Conservation (phyloP, 2,888 invertebrate species). For the Zaprionus bogoriensis region DNA sequence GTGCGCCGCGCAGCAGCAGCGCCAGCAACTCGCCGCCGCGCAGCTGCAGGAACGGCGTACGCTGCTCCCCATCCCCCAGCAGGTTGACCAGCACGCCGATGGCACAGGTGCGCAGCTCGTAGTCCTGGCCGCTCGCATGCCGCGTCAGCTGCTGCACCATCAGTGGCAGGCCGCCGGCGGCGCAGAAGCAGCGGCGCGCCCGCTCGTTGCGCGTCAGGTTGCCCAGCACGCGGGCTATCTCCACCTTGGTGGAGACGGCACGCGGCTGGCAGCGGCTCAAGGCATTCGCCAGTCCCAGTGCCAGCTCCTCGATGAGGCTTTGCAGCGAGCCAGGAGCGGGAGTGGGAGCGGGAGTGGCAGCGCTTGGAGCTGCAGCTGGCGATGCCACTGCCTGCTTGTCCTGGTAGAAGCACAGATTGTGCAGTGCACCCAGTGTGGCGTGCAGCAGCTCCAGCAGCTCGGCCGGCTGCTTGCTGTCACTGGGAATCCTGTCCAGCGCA, state of each 20-base stretch:
- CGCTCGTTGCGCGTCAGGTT: slow-evolving; percentile 89
- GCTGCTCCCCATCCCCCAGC: slow-evolving; percentile 85
- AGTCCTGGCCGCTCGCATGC: slow-evolving; percentile 83
- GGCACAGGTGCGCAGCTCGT: slow-evolving; percentile 89
- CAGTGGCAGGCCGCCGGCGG: slow-evolving; percentile 86
- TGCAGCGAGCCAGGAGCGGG: slow-evolving; percentile 76
- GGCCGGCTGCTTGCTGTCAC: slow-evolving; percentile 64
- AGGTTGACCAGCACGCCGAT: slow-evolving; percentile 93
- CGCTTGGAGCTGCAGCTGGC: slow-evolving; percentile 62
- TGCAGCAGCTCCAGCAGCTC: slow-evolving; percentile 89
- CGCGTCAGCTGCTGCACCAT: slow-evolving; percentile 82
- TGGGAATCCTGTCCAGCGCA: slow-evolving; percentile 22
- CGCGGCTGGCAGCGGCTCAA: slow-evolving; percentile 72
- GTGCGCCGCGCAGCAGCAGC: slow-evolving; percentile 85
- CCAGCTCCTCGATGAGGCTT: slow-evolving; percentile 74
- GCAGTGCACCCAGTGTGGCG: slow-evolving; percentile 91
- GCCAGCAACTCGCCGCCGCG: slow-evolving; percentile 84
- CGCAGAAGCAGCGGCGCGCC: slow-evolving; percentile 87
- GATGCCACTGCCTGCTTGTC: slow-evolving; percentile 81
- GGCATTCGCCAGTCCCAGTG: slow-evolving; percentile 70
- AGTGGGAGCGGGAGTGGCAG: neutral
- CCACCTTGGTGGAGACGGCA: slow-evolving; percentile 83
- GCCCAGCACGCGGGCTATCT: slow-evolving; percentile 91
- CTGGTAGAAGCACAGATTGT: slow-evolving; percentile 91
- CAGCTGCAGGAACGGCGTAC: slow-evolving; percentile 84